Evolutionary conservation across 2,888 invertebrate genomes (phyloP).

Genomic region (Lepidocyrtinus sp.): DNA sequence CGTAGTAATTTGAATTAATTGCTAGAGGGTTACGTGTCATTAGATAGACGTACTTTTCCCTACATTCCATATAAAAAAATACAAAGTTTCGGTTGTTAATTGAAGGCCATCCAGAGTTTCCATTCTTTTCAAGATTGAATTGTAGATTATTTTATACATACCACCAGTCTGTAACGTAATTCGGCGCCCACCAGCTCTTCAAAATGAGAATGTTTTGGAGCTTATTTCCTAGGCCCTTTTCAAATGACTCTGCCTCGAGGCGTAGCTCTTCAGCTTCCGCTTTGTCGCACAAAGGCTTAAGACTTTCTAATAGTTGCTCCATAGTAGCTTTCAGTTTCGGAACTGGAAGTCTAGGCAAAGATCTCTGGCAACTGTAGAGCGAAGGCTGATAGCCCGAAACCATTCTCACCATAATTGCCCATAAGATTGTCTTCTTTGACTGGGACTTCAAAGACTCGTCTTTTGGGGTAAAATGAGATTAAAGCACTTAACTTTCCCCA

Average conservation of each 20-base stretch:
- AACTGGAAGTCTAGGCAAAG: conserved; percentile 76
- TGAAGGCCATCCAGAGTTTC: conserved; percentile 56
- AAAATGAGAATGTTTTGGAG: conserved; percentile 73
- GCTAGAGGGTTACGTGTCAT: conserved; percentile 73
- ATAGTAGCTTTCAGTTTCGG: conserved; percentile 75
- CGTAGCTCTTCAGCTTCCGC: conserved; percentile 72
- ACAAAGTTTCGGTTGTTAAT: neutral
- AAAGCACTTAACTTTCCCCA: no score
- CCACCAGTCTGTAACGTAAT: conserved; percentile 75
- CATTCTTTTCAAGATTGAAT: neutral
- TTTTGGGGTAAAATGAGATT: conserved; percentile 65
- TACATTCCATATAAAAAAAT: no score
- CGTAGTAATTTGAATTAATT: conserved; percentile 75
- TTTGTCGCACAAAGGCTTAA: conserved; percentile 73
- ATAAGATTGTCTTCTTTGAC: conserved; percentile 72
- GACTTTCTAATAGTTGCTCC: conserved; percentile 72
- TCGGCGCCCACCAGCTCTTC: conserved; percentile 74
- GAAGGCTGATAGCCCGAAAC: conserved; percentile 75
- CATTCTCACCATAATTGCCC: conserved; percentile 74
- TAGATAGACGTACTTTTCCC: conserved; percentile 75
- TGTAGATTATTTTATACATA: conserved; percentile 65
- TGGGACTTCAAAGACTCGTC: conserved; percentile 73
- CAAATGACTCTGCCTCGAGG: conserved; percentile 72
- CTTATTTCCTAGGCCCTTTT: conserved; percentile 72
- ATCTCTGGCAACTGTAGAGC: conserved; percentile 76